Percentiles rank a stretch among this genome's conserved stretches.
Evolutionary conservation across 2,113 vertebrate genomes (phyloP).

Genomic region (Peromyscus polionotus): DNA sequence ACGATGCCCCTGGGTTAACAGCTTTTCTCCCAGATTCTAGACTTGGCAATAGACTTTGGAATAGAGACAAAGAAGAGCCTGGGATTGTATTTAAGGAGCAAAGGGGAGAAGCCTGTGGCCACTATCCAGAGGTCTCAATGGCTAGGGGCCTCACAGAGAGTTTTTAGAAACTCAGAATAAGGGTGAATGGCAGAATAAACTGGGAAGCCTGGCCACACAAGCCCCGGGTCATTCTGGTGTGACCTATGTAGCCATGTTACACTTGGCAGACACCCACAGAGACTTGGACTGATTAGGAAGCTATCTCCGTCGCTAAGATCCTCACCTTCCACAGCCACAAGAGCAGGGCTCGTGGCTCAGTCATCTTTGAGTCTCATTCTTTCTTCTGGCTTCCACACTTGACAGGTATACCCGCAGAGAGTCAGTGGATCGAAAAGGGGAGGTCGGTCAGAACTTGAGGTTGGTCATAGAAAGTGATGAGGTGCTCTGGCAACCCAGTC

Average conservation of each 20-base stretch:
- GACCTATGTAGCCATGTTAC: neutral
- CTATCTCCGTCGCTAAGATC: neutral
- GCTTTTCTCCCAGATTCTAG: neutral
- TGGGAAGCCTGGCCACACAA: neutral
- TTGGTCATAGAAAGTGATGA: neutral
- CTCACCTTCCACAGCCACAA: neutral
- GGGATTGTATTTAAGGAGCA: neutral
- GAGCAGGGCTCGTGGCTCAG: neutral
- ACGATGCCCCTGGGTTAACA: neutral
- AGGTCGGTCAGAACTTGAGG: neutral
- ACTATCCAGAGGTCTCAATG: neutral
- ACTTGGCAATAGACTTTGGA: neutral
- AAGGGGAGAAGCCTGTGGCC: neutral
- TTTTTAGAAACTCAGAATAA: neutral
- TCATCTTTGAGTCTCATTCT: neutral
- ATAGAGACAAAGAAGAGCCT: neutral
- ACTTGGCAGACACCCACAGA: neutral
- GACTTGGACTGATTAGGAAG: neutral
- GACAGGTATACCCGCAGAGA: neutral
- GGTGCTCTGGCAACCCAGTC: neutral
- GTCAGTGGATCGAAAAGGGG: neutral
- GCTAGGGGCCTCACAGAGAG: neutral
- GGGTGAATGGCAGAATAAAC: neutral
- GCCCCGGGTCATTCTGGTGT: neutral
- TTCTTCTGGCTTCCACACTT: neutral